phyloP scores from a whole-genome alignment of 92 coral and sea anemone genomes.

The Porites lobata region DNA sequence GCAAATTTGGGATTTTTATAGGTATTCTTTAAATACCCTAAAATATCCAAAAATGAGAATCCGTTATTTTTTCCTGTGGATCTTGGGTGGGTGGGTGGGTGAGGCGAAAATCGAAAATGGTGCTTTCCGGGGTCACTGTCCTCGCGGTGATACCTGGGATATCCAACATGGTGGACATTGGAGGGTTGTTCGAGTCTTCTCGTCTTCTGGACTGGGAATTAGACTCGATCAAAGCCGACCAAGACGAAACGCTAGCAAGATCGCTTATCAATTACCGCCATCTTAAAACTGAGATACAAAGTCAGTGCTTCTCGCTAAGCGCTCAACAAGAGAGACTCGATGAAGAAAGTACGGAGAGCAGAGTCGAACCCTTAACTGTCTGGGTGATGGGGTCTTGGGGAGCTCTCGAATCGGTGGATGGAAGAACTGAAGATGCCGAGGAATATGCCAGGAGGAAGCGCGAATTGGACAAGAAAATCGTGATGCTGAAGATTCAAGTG shows the following conservation, averaged over 20 bases:
- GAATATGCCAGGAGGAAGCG: constrained; percentile 73
- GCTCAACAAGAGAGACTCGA: constrained; percentile 81
- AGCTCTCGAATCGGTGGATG: constrained; percentile 81
- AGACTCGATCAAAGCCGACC: constrained; percentile 74
- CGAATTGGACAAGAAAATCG: constrained; percentile 68
- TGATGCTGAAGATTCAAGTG: constrained; percentile 81
- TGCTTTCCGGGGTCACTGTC: too few species aligned
- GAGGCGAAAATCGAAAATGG: too few species aligned
- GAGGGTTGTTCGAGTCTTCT: constrained; percentile 66
- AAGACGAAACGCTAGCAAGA: constrained; percentile 76
- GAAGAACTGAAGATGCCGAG: constrained; percentile 75
- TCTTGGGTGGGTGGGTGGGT: too few species aligned
- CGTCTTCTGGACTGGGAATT: constrained; percentile 87
- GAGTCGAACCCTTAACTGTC: constrained; percentile 66
- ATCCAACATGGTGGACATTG: constrained; percentile 50
- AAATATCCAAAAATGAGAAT: too few species aligned
- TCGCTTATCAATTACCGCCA: constrained; percentile 71
- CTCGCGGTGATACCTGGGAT: neutral
- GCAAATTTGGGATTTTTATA: too few species aligned
- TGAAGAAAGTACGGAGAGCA: constrained; percentile 64
- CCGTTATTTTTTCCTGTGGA: too few species aligned
- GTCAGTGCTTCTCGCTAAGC: constrained; percentile 75
- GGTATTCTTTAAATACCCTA: too few species aligned
- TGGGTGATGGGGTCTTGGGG: constrained; percentile 94
- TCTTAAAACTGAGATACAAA: constrained; percentile 70